Evolutionary conservation across 2,113 vertebrate genomes (phyloP), one percentile per base, ranked within the genome.

Genomic region (Guaruba guarouba): DNA sequence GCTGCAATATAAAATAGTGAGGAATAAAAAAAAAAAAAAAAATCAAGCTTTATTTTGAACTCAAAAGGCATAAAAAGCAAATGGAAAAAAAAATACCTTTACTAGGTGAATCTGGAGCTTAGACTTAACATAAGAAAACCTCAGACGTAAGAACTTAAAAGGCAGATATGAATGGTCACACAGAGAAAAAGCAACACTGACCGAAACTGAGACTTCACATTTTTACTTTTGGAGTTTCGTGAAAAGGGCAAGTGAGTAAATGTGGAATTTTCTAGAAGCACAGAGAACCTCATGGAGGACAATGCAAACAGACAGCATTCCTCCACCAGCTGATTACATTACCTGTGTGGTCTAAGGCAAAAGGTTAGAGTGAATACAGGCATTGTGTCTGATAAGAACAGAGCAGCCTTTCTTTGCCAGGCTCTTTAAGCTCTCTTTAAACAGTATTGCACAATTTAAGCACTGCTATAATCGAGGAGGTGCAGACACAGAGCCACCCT

Each of bases 341-440:
- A 97, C 95, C 95, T 97, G 68, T 75, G 76, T 86, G 68, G 90
- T 92, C 82, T 92, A 43, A 92, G 88, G 61, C 77, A 63, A 87
- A 75, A 92, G 90, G 82, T 94, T 86, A 82, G 64, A 78, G 69
- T 81, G 88, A 94, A 96, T 82, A 44, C 43, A 86, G 73, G 77
- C 88, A 91, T 73, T 96, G 90, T 92, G 13, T 20, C 10, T 1
- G 39, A 57, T 92, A 91, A 89, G 92, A 96, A 95, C 86, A 94
- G 83, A 93, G 46, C 41, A 86, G 75, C 77, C 82, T 96, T 95
- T 95, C 88, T 96, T 95, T 79, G 66, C 51, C 43, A 79, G 77
- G 77, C 62, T 91, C 86, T 41, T 3, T 43, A 86, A 88, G 52
- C 64, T 62, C 41, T 88, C 92, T 68, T 92, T 76, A 90, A 78